These are phyloP conservation scores for Babyrousa celebensis DNA, from an alignment of 2,797 vertebrate genomes.

Conservation along the genomic window DNA sequence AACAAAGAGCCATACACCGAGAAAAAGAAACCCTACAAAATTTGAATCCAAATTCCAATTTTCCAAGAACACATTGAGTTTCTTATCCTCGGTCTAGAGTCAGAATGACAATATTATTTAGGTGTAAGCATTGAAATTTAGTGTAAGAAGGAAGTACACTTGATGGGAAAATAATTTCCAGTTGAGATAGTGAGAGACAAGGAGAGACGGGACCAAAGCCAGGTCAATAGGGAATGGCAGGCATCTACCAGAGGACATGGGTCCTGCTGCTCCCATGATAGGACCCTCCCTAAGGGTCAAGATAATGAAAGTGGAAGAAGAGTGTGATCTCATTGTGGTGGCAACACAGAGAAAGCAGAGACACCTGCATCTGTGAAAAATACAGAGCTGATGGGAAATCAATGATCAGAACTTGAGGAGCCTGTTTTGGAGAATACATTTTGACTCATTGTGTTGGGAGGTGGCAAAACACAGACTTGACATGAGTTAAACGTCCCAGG, in stretches of 20 bases:
- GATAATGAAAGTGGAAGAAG: background rate
- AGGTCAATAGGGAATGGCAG: background rate
- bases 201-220: background rate
- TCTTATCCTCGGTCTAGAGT: conserved; percentile 8
- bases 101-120: conserved; percentile 52
- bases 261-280: background rate
- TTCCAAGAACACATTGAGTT: conserved; percentile 9
- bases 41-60: conserved; percentile 44
- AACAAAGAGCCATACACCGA: background rate
- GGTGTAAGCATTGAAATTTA: conserved; percentile 9
- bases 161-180: conserved; percentile 14
- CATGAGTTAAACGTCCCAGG: background rate
- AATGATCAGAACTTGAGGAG: background rate
- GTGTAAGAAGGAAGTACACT: conserved; percentile 13
- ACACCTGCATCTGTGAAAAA: background rate
- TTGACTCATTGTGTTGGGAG: background rate
- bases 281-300: background rate
- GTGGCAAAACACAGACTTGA: background rate
- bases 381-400: conserved; percentile 7
- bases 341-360: background rate
- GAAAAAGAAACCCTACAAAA: background rate
- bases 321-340: background rate
- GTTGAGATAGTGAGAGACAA: background rate
- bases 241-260: background rate
- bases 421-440: background rate